A percentile compares a stretch with the other conserved stretches of the same genome.
Conservation (phyloP, 2,797 vertebrate genomes). For the Pseudocheirus occidentalis region DNA sequence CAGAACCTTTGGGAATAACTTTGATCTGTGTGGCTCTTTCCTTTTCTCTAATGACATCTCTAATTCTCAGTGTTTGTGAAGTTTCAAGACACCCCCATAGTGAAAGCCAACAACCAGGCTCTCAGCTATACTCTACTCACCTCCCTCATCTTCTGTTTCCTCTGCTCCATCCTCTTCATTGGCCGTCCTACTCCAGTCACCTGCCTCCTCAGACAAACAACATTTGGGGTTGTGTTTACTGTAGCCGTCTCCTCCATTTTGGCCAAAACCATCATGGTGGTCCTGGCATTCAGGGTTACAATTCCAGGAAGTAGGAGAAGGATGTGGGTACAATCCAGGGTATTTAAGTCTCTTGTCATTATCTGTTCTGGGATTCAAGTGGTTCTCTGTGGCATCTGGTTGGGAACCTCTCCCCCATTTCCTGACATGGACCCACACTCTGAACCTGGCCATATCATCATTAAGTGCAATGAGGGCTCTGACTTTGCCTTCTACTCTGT, state of each 20-base stretch:
- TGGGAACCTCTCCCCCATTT: no score
- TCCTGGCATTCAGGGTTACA: neutral
- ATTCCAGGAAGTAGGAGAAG: no score
- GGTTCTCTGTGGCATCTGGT: no score
- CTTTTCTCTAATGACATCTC: neutral
- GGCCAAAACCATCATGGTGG: constrained; percentile 23
- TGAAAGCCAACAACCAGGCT: constrained; percentile 50
- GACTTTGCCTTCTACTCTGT: constrained; percentile 2
- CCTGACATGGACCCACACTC: no score
- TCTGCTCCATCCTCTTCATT: constrained; percentile 10
- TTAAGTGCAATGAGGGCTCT: no score
- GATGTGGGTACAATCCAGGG: no score
- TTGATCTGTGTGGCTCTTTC: no score
- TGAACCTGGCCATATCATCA: no score
- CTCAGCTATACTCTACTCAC: constrained; percentile 54
- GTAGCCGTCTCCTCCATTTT: neutral
- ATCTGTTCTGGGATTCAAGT: no score
- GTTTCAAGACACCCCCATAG: constrained; percentile 26
- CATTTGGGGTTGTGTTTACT: neutral
- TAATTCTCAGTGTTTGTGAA: neutral
- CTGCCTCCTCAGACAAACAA: neutral
- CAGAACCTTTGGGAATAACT: no score
- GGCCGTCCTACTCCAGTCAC: neutral
- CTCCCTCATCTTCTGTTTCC: constrained; percentile 33
- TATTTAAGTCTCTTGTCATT: no score